Base-by-base conservation (phyloP, 2,888 invertebrate species). In the Hofmannophila pseudospretella region DNA sequence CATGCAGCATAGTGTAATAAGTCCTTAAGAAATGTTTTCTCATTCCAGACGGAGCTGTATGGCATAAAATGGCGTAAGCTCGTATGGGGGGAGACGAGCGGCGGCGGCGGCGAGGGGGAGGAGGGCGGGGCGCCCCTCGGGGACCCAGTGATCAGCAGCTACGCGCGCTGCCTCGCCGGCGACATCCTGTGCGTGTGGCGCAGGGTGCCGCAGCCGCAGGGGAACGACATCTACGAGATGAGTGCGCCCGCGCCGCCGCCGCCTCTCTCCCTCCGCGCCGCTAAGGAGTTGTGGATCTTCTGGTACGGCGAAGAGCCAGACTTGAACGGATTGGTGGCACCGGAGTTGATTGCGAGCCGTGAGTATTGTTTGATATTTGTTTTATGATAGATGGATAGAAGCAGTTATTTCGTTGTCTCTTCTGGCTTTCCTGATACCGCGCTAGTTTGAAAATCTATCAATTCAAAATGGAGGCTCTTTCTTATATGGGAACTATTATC, bases 221-320 rank as follows among this genome's bases (percentile, higher is more conserved):
- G 89, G 42, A 58, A 66, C 44, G 79, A 81, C 65, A 57, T 74
- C 51, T 77, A 77, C 73, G 89, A 88, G 70, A 89, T 84, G 66
- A 88, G 88, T 71, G 76, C 68, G 58, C 74, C 82, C 47, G 84
- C 84, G 48, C 86, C 86, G 54, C 91, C 91, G 67, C 93, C 93
- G 68, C 93, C 93, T 67, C 90, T 95, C 62, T 93, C 94, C 59
- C 89, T 95, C 58, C 91, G 93, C 72, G 93, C 95, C 67, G 93
- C 95, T 78, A 99, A 98, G 89, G 99, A 99, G 82, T 91, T 99
- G 45, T 99, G 99, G 99, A 95, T 99, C 79, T 99, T 99, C 89
- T 99, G 99, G 99, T 99, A 99, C 88, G 98, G 98, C 67, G 97
- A 98, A 77, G 96, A 97, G 81, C 97, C 97, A 39, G 96, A 96